A percentile compares a stretch with the other conserved stretches of the same genome.
Evolutionary conservation across 2,888 invertebrate genomes (phyloP).

Genomic region (Masnerella sp.): DNA sequence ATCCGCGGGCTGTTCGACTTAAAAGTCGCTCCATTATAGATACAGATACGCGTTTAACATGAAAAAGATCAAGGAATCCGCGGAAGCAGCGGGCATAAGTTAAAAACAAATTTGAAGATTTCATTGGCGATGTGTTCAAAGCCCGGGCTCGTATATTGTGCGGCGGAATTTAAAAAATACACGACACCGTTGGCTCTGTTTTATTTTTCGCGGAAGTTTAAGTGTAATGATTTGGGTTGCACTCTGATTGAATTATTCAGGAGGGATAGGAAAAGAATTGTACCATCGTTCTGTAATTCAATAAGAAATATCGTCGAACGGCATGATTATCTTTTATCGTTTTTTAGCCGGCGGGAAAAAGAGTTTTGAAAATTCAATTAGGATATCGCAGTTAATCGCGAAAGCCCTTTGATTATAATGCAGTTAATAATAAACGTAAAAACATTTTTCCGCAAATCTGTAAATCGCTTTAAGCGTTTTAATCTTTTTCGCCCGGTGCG

Average conservation of each 20-base stretch:
- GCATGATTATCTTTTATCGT: slow-evolving; percentile 32
- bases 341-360: neutral
- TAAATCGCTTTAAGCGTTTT: neutral
- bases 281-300: slow-evolving; percentile 33
- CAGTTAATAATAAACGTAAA: slow-evolving; percentile 4
- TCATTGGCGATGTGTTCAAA: slow-evolving; percentile 12
- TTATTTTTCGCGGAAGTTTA: slow-evolving; percentile 19
- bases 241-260: slow-evolving; percentile 45
- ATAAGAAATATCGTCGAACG: slow-evolving; percentile 32
- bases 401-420: slow-evolving; percentile 7
- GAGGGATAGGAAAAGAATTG: slow-evolving; percentile 23
- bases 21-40: slow-evolving; percentile 35
- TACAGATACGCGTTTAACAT: slow-evolving; percentile 21
- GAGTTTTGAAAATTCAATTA: slow-evolving; percentile 17
- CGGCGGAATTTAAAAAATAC: neutral
- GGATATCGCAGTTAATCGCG: slow-evolving; percentile 15
- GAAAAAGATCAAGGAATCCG: slow-evolving; percentile 43
- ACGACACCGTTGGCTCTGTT: neutral
- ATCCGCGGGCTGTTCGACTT: no score
- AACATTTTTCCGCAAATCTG: neutral
- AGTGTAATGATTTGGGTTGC: slow-evolving; percentile 21
- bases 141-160: no score
- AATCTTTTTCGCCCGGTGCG: slow-evolving; percentile 6
- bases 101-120: slow-evolving; percentile 35
- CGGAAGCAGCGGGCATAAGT: slow-evolving; percentile 21